A percentile compares a stretch with the other conserved stretches of the same genome.
These are phyloP conservation scores for Neosilurus mollespiculum DNA, from an alignment of 2,797 vertebrate species.

Conservation along the genomic window DNA sequence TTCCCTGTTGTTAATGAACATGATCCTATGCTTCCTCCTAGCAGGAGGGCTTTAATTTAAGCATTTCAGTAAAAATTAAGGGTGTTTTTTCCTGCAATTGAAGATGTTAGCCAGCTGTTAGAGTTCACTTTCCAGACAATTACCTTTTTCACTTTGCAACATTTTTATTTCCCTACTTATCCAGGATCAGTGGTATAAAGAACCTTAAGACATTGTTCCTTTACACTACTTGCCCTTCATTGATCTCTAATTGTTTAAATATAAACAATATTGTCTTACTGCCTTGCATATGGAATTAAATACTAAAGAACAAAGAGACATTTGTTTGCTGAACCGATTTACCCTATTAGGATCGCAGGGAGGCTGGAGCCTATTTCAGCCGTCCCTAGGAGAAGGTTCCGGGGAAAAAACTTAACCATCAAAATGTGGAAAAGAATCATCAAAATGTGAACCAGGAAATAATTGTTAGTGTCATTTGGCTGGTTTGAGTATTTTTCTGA, in stretches of 20 bases:
- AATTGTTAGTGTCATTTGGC: too few species aligned
- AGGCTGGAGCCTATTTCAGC: too few species aligned
- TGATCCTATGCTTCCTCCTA: neutral
- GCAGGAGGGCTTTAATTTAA: constrained; percentile 19
- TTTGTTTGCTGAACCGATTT: too few species aligned
- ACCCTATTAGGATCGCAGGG: too few species aligned
- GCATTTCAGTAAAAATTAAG: neutral
- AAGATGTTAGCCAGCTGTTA: constrained; percentile 22
- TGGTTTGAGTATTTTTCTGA: too few species aligned
- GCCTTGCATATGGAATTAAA: neutral
- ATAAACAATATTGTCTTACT: neutral
- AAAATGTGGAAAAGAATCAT: too few species aligned
- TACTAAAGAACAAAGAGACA: neutral
- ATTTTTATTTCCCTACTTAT: neutral
- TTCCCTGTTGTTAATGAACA: constrained; percentile 2
- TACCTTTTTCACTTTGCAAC: constrained; percentile 15
- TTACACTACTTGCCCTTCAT: constrained; percentile 19
- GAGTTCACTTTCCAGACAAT: constrained; percentile 1
- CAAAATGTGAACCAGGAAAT: too few species aligned
- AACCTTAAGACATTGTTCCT: neutral
- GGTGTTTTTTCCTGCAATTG: constrained; percentile 1
- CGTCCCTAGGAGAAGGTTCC: too few species aligned
- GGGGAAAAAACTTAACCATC: too few species aligned
- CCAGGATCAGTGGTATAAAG: neutral
- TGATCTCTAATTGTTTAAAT: neutral